Evolutionary conservation across 2,888 invertebrate genomes (phyloP).

Genomic region (Apodemia zela): DNA sequence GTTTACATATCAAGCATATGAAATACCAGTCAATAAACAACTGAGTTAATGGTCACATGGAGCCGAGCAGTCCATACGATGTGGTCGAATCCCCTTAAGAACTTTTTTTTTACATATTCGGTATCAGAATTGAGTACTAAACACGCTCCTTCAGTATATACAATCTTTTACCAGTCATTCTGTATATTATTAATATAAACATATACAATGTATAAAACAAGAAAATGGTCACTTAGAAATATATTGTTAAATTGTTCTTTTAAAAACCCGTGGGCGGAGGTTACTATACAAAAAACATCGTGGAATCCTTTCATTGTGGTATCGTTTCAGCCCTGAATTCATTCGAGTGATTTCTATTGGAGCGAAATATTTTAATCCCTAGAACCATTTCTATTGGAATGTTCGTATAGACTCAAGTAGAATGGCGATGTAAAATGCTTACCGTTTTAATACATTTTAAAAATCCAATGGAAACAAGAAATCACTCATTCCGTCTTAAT

Average conservation of each 20-base stretch:
- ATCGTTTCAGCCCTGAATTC: slow-evolving; percentile 52
- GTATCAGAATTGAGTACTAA: no score
- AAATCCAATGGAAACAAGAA: slow-evolving; percentile 32
- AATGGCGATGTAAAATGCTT: neutral
- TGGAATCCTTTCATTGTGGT: slow-evolving; percentile 59
- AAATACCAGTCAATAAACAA: no score
- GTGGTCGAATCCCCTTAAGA: no score
- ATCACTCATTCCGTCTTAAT: slow-evolving; percentile 21
- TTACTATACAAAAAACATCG: slow-evolving; percentile 40
- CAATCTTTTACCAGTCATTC: neutral
- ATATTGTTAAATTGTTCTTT: slow-evolving; percentile 21
- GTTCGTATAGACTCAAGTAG: slow-evolving; percentile 35
- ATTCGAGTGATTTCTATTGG: slow-evolving; percentile 59
- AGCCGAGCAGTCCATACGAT: no score
- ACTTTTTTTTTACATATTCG: no score
- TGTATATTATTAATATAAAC: slow-evolving; percentile 23
- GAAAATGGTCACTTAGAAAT: slow-evolving; percentile 8
- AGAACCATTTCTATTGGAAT: slow-evolving; percentile 43
- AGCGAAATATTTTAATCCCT: slow-evolving; percentile 37
- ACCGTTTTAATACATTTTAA: neutral
- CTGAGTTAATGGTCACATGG: no score
- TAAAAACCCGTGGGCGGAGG: slow-evolving; percentile 28
- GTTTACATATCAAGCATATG: no score
- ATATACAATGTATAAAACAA: slow-evolving; percentile 21
- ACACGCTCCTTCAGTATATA: no score